Evolutionary conservation across 2,113 vertebrate species (phyloP).

Genomic region (Lucifuga dentata): DNA sequence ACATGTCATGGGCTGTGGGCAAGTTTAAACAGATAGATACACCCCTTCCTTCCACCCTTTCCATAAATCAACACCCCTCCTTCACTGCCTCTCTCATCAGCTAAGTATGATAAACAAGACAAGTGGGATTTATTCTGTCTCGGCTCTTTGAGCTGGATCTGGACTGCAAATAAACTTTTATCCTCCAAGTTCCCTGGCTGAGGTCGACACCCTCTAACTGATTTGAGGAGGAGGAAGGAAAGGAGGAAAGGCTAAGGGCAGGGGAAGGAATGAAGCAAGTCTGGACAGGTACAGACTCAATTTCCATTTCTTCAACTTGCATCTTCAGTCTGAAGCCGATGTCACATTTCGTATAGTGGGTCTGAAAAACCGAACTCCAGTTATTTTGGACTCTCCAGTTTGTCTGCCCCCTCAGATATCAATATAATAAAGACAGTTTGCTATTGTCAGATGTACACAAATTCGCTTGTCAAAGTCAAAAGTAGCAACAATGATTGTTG

Average conservation of each 20-base stretch:
- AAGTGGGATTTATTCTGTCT: slow-evolving; percentile 25
- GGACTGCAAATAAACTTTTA: slow-evolving; percentile 27
- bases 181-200: slow-evolving; percentile 4
- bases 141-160: slow-evolving; percentile 9
- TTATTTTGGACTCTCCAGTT: too few relatives aligned
- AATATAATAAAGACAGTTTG: too few relatives aligned
- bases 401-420: too few relatives aligned
- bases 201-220: neutral
- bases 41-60: slow-evolving; percentile 3
- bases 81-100: slow-evolving; percentile 23
- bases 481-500: neutral
- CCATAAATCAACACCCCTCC: slow-evolving; percentile 16
- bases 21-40: slow-evolving; percentile 24
- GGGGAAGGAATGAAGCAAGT: slow-evolving; percentile 43
- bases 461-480: too few relatives aligned
- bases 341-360: neutral
- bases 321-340: neutral
- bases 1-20: neutral
- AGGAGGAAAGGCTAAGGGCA: slow-evolving; percentile 9
- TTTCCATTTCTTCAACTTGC: slow-evolving; percentile 1
- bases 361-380: too few relatives aligned
- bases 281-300: slow-evolving; percentile 51
- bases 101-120: slow-evolving; percentile 45
- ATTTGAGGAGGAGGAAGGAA: slow-evolving; percentile 8
- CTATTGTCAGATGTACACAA: too few relatives aligned